A percentile compares a stretch with the other conserved stretches of the same genome.
phyloP scores from a whole-genome alignment of 1,140 invertebrate genomes.

The Pseudomyrmex pallidus region DNA sequence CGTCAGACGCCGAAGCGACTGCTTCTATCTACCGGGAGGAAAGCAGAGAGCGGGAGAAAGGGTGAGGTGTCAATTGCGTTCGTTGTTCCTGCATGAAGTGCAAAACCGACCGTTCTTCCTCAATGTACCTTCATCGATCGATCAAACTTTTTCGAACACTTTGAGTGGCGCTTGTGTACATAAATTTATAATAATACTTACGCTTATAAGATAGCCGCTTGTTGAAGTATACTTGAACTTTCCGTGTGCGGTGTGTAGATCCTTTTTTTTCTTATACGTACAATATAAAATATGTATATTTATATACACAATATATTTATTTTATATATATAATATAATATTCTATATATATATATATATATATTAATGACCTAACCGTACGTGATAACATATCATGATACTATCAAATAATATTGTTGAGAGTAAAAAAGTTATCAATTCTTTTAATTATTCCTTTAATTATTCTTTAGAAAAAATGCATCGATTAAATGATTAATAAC shows the following conservation, averaged over 20 bases:
- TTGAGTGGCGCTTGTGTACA: background rate
- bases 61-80: conserved; percentile 73
- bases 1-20: conserved; percentile 62
- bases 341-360: no score
- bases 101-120: conserved; percentile 47
- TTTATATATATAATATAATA: no score
- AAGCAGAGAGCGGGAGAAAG: background rate
- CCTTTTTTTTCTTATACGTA: no score
- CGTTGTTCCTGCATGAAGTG: conserved; percentile 65
- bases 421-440: background rate
- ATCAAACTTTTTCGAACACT: conserved; percentile 5
- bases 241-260: no score
- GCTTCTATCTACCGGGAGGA: conserved; percentile 21
- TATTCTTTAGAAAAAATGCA: background rate
- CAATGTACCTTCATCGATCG: conserved; percentile 25
- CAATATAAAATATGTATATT: background rate
- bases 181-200: conserved; percentile 7
- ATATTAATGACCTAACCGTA: no score
- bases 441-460: background rate
- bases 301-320: background rate
- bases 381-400: background rate
- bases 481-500: background rate
- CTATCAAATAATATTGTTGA: background rate
- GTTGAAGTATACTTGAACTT: background rate
- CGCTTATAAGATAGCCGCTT: background rate